These are phyloP conservation scores for Pholis gunnellus DNA, from an alignment of 2,113 vertebrate species.

Conservation along the genomic window DNA sequence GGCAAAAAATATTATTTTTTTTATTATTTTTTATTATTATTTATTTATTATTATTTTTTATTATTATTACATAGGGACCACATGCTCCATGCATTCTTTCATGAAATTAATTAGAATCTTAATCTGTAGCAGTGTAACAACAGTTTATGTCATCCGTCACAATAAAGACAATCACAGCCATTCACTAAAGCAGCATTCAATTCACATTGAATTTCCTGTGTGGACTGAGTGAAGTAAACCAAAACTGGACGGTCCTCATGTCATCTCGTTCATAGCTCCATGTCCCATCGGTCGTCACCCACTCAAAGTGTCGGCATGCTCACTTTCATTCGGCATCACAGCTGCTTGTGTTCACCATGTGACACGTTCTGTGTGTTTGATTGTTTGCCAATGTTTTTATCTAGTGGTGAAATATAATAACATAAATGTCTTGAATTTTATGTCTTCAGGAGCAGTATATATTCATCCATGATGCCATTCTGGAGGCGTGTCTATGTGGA, in stretches of 20 bases:
- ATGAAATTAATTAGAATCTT: neutral
- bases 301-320: slow-evolving; percentile 43
- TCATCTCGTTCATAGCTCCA: slow-evolving; percentile 56
- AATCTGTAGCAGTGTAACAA: neutral
- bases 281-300: slow-evolving; percentile 57
- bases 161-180: neutral
- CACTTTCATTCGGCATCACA: slow-evolving; percentile 39
- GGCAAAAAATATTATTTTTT: neutral
- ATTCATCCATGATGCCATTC: slow-evolving; percentile 99
- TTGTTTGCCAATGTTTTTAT: slow-evolving; percentile 3
- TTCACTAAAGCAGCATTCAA: slow-evolving; percentile 1
- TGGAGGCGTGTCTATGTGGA: slow-evolving; percentile 98
- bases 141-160: neutral
- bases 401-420: neutral
- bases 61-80: neutral
- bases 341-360: neutral
- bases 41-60: too few relatives aligned
- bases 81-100: neutral
- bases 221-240: slow-evolving; percentile 4
- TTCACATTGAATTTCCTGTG: slow-evolving; percentile 7
- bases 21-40: too few relatives aligned
- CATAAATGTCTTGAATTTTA: slow-evolving; percentile 26
- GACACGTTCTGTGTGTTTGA: neutral
- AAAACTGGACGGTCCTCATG: slow-evolving; percentile 12
- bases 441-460: slow-evolving; percentile 96